These are phyloP conservation scores for Epinephelus moara DNA, from an alignment of 2,113 vertebrate species.

Conservation along the genomic window DNA sequence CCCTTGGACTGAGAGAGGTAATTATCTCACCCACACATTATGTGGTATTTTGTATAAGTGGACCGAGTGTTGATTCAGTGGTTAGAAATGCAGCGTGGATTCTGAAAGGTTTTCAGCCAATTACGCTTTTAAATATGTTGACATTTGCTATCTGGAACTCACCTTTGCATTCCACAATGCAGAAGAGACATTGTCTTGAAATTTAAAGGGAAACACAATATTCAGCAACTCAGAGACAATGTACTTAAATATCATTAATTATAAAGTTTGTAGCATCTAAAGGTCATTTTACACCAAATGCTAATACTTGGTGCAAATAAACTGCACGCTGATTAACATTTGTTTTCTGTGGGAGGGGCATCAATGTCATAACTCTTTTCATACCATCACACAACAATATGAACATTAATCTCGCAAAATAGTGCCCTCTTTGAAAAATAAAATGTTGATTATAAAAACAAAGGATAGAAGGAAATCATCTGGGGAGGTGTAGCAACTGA, in stretches of 20 bases:
- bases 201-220: not conserved
- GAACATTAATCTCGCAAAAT: too few relatives aligned
- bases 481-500: too few relatives aligned
- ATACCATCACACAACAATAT: too few relatives aligned
- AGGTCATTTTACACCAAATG: too few relatives aligned
- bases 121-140: conserved; percentile 50
- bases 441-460: too few relatives aligned
- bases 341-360: too few relatives aligned
- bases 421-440: too few relatives aligned
- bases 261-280: not conserved
- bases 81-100: not conserved
- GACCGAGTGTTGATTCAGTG: conserved; percentile 34
- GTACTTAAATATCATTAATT: not conserved
- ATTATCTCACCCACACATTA: conserved; percentile 49
- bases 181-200: conserved; percentile 7
- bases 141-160: conserved; percentile 54
- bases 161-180: conserved; percentile 31
- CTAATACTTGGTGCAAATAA: too few relatives aligned
- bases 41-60: conserved; percentile 37
- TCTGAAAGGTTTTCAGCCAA: conserved; percentile 41
- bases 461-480: too few relatives aligned
- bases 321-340: too few relatives aligned
- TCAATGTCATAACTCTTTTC: too few relatives aligned
- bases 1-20: conserved; percentile 10
- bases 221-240: not conserved